Percentiles rank a stretch among this genome's conserved stretches.
Evolutionary conservation across 2,888 invertebrate genomes (phyloP).

Genomic region (Drosophila differens): DNA sequence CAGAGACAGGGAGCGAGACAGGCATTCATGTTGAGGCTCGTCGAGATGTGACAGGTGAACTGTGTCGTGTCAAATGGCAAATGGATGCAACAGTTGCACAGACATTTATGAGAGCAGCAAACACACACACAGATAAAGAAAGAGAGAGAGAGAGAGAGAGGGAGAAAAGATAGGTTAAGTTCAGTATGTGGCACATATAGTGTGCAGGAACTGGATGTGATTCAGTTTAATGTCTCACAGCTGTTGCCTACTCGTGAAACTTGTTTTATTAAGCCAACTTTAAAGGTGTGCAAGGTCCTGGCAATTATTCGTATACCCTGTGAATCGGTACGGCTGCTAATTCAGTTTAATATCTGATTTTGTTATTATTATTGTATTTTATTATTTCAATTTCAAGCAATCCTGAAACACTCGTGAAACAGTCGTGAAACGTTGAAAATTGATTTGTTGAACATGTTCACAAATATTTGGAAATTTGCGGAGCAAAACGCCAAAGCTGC

Average conservation of each 20-base stretch:
- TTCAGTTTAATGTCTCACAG: neutral
- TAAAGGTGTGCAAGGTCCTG: neutral
- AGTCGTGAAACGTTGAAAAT: neutral
- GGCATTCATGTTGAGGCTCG: neutral
- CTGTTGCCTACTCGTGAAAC: neutral
- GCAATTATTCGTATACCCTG: neutral
- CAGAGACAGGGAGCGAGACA: neutral
- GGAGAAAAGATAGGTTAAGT: neutral
- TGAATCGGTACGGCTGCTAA: neutral
- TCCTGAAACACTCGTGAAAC: neutral
- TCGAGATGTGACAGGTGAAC: slow-evolving; percentile 28
- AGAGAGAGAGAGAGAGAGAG: neutral
- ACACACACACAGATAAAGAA: neutral
- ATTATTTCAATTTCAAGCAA: neutral
- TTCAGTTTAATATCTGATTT: neutral
- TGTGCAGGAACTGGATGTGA: neutral
- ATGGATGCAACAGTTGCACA: slow-evolving; percentile 40
- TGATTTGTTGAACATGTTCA: neutral
- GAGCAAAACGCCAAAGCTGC: neutral
- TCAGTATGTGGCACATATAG: neutral
- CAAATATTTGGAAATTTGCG: neutral
- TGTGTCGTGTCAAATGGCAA: slow-evolving; percentile 19
- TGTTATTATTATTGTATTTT: too few species aligned
- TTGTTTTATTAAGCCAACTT: neutral
- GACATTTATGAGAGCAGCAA: slow-evolving; percentile 29